Evolutionary conservation across 2,888 invertebrate genomes (phyloP), one percentile per base, ranked within the genome.

Genomic region (Drosophila nigricruria): DNA sequence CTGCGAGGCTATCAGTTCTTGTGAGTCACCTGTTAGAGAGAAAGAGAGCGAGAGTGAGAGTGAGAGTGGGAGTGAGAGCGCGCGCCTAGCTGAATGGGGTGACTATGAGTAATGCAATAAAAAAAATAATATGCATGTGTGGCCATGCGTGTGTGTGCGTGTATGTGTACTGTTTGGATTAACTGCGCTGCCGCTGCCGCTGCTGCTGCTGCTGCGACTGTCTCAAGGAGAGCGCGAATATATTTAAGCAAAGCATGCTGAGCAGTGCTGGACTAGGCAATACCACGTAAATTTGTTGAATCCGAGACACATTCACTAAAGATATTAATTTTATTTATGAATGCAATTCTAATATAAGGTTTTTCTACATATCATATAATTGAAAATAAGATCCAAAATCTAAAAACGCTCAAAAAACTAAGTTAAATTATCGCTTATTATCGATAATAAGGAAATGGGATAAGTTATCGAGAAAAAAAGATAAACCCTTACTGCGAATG

Each of bases 71-170:
- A 47, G 27, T 18, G 30, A 27, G 61, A 56, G 45, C 42, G 61
- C 40, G 32, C 16, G 42, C 56, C 40, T 34, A 20, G 30, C 20
- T 12, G 38, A 70, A 34, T 53, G 36, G 14, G 40, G 25, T 45
- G 25, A 14, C 16, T 57, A 72, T 83, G 83, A 81, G 79, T 79
- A 83, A 82, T 70, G 69, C 71, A 70, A 59, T 43, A 61, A 8
- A 53, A 53, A 73, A 62, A 60, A 63, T n/a, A 57, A 56, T 42
- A 76, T 56, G 32, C 58, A 61, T 47, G 52, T 50, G 30, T 30
- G 49, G 18, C 10, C 30, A 12, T 20, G 20, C 23, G 23, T 42
- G 34, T 27, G 36, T 59, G 42, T 58, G 45, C 60, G 25, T 52
- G 40, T 64, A 40, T 59, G 34, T 40, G 47, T 34, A 50, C 18